Percentiles rank a stretch among this genome's conserved stretches.
phyloP scores from a whole-genome alignment of 1,140 invertebrate species.

The Sycophaga agraensis region DNA sequence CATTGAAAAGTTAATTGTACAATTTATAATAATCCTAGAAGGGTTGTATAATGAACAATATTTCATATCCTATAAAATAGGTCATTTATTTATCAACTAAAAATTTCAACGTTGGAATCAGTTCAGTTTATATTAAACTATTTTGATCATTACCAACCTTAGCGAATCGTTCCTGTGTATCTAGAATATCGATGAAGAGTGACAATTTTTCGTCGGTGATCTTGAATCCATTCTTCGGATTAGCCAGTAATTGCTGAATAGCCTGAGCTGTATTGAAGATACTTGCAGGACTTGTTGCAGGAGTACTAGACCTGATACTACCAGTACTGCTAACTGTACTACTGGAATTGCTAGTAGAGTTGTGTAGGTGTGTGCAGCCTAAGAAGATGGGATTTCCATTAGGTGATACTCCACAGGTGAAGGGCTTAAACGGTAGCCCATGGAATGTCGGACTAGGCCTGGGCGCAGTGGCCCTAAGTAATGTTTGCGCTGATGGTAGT shows the following conservation, averaged over 20 bases:
- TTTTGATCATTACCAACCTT: slow-evolving; percentile 74
- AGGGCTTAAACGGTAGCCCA: slow-evolving; percentile 60
- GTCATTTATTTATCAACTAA: no score
- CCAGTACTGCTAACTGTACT: slow-evolving; percentile 26
- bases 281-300: slow-evolving; percentile 44
- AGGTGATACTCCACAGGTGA: slow-evolving; percentile 53
- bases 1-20: no score
- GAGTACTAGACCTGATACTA: slow-evolving; percentile 47
- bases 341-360: slow-evolving; percentile 33
- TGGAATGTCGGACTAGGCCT: slow-evolving; percentile 66
- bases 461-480: slow-evolving; percentile 52
- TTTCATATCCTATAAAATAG: no score
- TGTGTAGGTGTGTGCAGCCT: slow-evolving; percentile 56
- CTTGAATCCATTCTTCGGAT: slow-evolving; percentile 72
- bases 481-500: slow-evolving; percentile 49
- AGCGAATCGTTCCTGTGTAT: slow-evolving; percentile 76
- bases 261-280: slow-evolving; percentile 59
- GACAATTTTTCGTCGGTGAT: slow-evolving; percentile 75
- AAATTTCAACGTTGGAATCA: no score
- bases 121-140: no score
- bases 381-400: slow-evolving; percentile 57
- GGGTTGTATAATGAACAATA: no score
- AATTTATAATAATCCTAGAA: no score
- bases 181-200: slow-evolving; percentile 77
- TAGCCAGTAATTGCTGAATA: slow-evolving; percentile 66